A percentile compares a stretch with the other conserved stretches of the same genome.
These are phyloP conservation scores for Mobula birostris DNA, from an alignment of 2,113 vertebrate species.

Conservation along the genomic window DNA sequence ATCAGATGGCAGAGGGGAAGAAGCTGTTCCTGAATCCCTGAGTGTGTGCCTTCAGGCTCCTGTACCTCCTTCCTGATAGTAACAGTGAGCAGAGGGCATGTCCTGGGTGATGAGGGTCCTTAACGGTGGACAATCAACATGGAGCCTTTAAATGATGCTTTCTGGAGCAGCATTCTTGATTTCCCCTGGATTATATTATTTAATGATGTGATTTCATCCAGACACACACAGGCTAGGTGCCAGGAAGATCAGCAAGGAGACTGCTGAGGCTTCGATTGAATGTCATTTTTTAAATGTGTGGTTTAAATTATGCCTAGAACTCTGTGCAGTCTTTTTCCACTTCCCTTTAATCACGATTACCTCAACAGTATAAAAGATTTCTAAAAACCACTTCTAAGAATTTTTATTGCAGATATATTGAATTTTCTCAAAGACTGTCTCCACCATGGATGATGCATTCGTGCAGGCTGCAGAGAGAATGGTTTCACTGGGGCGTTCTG, in stretches of 20 bases:
- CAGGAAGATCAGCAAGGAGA: constrained; percentile 17
- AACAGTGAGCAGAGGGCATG: too few relatives aligned
- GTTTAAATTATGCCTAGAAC: constrained; percentile 28
- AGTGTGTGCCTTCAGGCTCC: too few relatives aligned
- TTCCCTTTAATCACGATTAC: constrained; percentile 13
- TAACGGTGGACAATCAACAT: not conserved
- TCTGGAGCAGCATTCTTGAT: not conserved
- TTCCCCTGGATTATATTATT: not conserved
- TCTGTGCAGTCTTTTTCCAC: not conserved
- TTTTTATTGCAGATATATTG: not conserved
- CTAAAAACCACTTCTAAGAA: not conserved
- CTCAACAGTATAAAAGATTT: not conserved
- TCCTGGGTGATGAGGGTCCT: too few relatives aligned
- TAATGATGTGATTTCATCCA: constrained; percentile 34
- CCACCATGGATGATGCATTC: not conserved
- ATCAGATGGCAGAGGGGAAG: too few relatives aligned
- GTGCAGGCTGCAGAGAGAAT: not conserved
- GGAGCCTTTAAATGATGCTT: not conserved
- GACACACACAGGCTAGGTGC: constrained; percentile 21
- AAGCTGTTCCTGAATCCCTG: too few relatives aligned
- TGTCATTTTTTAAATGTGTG: constrained; percentile 30
- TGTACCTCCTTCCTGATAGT: too few relatives aligned
- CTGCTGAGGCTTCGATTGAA: constrained; percentile 2
- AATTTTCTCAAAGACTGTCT: not conserved
- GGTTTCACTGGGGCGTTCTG: not conserved